phyloP scores from a whole-genome alignment of 2,113 vertebrate genomes.

The Campylomormyrus tamandua region DNA sequence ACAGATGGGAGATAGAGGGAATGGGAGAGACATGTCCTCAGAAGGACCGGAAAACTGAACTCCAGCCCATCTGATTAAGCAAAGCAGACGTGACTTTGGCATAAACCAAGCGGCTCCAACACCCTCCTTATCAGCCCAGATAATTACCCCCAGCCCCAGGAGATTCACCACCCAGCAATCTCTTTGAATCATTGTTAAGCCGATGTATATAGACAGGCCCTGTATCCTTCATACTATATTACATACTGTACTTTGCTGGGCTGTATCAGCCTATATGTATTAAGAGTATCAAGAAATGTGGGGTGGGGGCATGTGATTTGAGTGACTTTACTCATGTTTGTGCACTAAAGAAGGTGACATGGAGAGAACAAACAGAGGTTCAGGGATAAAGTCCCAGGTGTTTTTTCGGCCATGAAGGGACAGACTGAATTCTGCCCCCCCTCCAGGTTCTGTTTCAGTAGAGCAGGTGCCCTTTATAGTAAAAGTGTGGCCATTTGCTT shows the following conservation, averaged over 20 bases:
- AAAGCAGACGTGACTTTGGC: neutral
- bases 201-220: neutral
- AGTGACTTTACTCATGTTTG: neutral
- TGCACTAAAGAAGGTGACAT: neutral
- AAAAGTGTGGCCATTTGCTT: neutral
- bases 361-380: neutral
- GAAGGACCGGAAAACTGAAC: neutral
- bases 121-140: neutral
- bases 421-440: neutral
- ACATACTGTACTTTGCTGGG: neutral
- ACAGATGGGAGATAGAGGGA: neutral
- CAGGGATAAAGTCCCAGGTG: neutral
- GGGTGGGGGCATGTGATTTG: neutral
- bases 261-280: neutral
- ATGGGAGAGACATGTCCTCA: neutral
- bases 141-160: neutral
- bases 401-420: neutral
- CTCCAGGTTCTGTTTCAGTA: neutral
- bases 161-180: neutral
- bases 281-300: neutral
- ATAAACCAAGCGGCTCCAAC: neutral
- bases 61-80: neutral
- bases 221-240: neutral
- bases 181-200: neutral
- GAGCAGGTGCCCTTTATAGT: neutral